phyloP scores from a whole-genome alignment of 2,113 vertebrate genomes.

The Typhlomys cinereus region DNA sequence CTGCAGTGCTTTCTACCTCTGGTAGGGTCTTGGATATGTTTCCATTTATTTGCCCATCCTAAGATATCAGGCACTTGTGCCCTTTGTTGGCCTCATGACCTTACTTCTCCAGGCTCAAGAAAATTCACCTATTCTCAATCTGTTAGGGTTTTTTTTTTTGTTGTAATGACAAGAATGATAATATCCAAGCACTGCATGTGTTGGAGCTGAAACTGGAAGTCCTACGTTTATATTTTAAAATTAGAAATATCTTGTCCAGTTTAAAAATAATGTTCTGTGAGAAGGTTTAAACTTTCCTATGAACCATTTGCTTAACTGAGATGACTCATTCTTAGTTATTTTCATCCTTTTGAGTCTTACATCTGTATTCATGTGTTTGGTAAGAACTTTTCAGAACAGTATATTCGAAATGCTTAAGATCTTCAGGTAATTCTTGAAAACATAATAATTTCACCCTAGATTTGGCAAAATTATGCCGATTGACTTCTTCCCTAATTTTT shows the following conservation, averaged over 20 bases:
- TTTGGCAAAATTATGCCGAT: background rate
- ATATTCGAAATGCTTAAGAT: conserved; percentile 60
- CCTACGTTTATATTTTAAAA: conserved; percentile 66
- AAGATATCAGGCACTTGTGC: conserved; percentile 28
- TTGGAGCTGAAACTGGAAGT: conserved; percentile 57
- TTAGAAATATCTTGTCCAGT: conserved; percentile 65
- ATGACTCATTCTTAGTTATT: conserved; percentile 73
- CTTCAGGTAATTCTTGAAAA: conserved; percentile 59
- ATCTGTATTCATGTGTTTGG: conserved; percentile 59
- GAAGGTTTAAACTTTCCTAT: conserved; percentile 60
- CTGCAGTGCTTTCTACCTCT: background rate
- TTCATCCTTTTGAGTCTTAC: conserved; percentile 71
- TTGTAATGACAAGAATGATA: background rate
- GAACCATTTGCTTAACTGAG: conserved; percentile 64
- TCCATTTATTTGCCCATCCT: conserved; percentile 20
- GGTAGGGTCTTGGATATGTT: conserved; percentile 43
- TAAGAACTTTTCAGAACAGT: conserved; percentile 67
- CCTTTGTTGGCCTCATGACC: too few species aligned
- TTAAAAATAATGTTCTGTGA: conserved; percentile 75
- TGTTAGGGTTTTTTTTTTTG: conserved; percentile 37
- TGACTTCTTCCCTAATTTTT: background rate
- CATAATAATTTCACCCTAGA: conserved; percentile 47
- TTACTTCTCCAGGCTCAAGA: conserved; percentile 30
- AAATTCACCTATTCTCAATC: conserved; percentile 46
- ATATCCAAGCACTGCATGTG: conserved; percentile 8